Conservation (phyloP, 92 coral and sea anemone genomes). For the Phymanthus crucifer region DNA sequence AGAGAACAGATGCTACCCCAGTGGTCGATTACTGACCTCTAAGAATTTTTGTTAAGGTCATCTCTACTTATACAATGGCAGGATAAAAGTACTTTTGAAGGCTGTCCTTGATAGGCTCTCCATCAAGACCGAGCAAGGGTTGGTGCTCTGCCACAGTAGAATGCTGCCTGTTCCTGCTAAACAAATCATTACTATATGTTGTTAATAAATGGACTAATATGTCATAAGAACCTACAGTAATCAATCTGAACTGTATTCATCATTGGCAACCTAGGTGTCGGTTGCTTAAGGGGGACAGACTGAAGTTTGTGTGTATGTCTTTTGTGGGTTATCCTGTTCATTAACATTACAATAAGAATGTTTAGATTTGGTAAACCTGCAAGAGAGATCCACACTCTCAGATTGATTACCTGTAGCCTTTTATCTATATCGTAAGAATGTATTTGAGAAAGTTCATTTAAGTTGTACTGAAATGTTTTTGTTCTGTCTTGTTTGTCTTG, state of each 20-base stretch:
- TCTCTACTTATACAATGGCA: slow-evolving; percentile 59
- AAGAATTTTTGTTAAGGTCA: slow-evolving; percentile 77
- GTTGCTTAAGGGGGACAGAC: not conserved
- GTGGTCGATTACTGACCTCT: slow-evolving; percentile 97
- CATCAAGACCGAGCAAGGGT: slow-evolving; percentile 86
- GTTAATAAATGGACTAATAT: not conserved
- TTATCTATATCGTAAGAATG: not conserved
- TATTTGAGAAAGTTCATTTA: not conserved
- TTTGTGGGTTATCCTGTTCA: slow-evolving; percentile 13
- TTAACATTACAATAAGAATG: slow-evolving; percentile 34
- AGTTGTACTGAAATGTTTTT: not conserved
- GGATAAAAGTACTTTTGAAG: slow-evolving; percentile 44
- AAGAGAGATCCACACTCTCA: slow-evolving; percentile 15
- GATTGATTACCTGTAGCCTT: slow-evolving; percentile 15
- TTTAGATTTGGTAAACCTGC: not conserved
- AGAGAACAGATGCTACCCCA: slow-evolving; percentile 61
- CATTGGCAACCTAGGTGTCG: not conserved
- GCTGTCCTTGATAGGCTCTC: slow-evolving; percentile 49
- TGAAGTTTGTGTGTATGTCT: slow-evolving; percentile 23
- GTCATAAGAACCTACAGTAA: not conserved
- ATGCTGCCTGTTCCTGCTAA: slow-evolving; percentile 25
- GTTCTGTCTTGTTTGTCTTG: slow-evolving; percentile 51
- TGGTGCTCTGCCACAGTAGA: slow-evolving; percentile 80
- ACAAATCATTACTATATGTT: slow-evolving; percentile 9
- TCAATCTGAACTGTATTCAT: not conserved